phyloP scores from a whole-genome alignment of 2,113 vertebrate genomes.

The Sebastes fasciatus region DNA sequence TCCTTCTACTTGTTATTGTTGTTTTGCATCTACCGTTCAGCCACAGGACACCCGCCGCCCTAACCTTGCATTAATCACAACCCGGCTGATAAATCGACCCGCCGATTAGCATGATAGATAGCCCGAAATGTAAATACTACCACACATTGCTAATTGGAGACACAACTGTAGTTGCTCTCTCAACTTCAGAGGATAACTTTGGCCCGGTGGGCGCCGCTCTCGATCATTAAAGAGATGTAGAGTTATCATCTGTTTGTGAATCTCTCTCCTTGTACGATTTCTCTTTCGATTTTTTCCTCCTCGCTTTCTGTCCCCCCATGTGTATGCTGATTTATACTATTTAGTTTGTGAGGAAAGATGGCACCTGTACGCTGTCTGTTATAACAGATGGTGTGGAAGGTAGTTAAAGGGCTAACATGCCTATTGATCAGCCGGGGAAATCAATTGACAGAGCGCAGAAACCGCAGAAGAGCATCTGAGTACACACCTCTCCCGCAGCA shows the following conservation, averaged over 20 bases:
- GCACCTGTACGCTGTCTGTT: slow-evolving; percentile 45
- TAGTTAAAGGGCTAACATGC: slow-evolving; percentile 75
- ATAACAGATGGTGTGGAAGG: slow-evolving; percentile 67
- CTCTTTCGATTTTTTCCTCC: slow-evolving; percentile 41
- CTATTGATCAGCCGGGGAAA: slow-evolving; percentile 74
- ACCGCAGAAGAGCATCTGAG: slow-evolving; percentile 8
- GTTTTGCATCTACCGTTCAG: slow-evolving; percentile 77
- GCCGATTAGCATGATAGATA: slow-evolving; percentile 93
- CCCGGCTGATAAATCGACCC: slow-evolving; percentile 92
- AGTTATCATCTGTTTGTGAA: slow-evolving; percentile 51
- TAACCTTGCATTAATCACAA: slow-evolving; percentile 92
- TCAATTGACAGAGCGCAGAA: slow-evolving; percentile 58
- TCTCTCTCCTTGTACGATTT: slow-evolving; percentile 37
- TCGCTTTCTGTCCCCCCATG: slow-evolving; percentile 16
- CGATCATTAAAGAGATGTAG: slow-evolving; percentile 58
- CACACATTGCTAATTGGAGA: slow-evolving; percentile 66
- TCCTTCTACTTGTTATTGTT: slow-evolving; percentile 51
- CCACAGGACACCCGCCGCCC: slow-evolving; percentile 73
- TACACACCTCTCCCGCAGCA: slow-evolving; percentile 4
- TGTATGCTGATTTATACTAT: slow-evolving; percentile 46
- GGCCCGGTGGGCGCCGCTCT: slow-evolving; percentile 33
- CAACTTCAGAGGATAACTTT: slow-evolving; percentile 40
- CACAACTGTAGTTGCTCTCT: slow-evolving; percentile 36
- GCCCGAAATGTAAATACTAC: slow-evolving; percentile 94
- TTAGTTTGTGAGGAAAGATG: slow-evolving; percentile 31